Base-by-base conservation (phyloP, 2,888 invertebrate species). In the Sceliomorpha sp. region DNA sequence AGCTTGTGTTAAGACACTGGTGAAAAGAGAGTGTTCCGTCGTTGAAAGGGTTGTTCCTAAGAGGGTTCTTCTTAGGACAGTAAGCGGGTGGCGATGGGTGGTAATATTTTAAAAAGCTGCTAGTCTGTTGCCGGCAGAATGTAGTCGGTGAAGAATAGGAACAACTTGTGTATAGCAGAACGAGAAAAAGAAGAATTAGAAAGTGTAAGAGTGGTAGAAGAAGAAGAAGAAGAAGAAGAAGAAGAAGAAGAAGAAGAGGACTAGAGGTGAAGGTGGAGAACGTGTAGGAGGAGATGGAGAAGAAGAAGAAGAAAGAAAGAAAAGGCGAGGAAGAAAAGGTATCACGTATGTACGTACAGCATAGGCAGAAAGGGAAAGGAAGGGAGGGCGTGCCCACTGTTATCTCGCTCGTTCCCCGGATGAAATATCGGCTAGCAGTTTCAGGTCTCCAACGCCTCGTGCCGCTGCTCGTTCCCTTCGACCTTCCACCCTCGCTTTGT, bases 401-500 rank as follows among this genome's bases (percentile, higher is more conserved):
- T 85, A 85, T 84, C 85, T 84, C 77, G 80, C 81, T 83, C 82
- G 84, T 84, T 84, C 84, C 51, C 73, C 70, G 79, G 77, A 83
- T 85, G 83, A 84, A 85, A 85, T 85, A 85, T 85, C 80, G 84
- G 80, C 81, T 78, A 79, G 82, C 82, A 82, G 82, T 78, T 80
- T 77, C 75, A 76, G 77, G 71, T 63, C 69, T 68, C 45, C 56
- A 39, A 34, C 37, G 64, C 55, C 44, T 64, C 73, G 60, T 47
- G 40, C 67, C 37, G 37, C 15, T 56, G 42, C 50, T 58, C 56
- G 47, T 58, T 58, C 44, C 53, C 44, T 60, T 64, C 53, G 56
- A 64, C 55, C 56, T 40, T 47, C 59, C 56, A 37, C 42, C 39
- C 31, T 47, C 26, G 32, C 20, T 39, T 31, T 39, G 58, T 39